phyloP scores from a whole-genome alignment of 35 echinoderm and acorn worm genomes.

The Heliocidaris tuberculata region DNA sequence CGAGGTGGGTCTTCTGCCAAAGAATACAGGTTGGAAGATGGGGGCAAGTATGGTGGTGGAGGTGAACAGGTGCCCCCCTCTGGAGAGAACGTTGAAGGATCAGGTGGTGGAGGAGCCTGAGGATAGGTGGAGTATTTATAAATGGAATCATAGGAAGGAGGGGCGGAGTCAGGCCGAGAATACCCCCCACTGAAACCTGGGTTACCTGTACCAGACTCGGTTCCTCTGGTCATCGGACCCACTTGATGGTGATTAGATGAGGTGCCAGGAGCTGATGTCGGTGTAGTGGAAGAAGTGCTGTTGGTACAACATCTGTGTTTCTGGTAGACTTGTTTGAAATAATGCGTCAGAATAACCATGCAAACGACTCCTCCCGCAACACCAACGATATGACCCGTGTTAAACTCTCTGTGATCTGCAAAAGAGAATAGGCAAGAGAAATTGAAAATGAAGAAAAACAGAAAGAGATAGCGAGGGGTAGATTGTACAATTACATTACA shows the following conservation, averaged over 20 bases:
- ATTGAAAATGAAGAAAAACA: too few species aligned
- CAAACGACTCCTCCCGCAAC: neutral
- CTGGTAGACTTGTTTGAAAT: neutral
- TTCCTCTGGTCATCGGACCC: neutral
- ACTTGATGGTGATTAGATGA: neutral
- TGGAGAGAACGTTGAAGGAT: neutral
- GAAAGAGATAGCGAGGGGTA: too few species aligned
- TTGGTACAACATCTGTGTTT: neutral
- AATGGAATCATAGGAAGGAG: neutral
- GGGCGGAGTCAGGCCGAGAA: neutral
- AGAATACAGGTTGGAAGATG: neutral
- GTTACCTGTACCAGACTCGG: neutral
- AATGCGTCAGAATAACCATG: neutral
- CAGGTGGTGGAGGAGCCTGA: neutral
- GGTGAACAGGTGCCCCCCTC: neutral
- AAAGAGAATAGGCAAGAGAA: neutral
- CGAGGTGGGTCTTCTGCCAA: neutral
- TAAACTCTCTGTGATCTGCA: neutral
- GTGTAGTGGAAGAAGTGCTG: neutral
- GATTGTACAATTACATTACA: too few species aligned
- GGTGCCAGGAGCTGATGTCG: neutral
- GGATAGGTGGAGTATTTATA: neutral
- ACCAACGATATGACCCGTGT: neutral
- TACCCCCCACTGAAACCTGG: neutral
- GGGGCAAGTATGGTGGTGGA: slow-evolving; percentile 14